Conservation (phyloP, 1,140 invertebrate genomes). For the Brachionus rotundiformis region DNA sequence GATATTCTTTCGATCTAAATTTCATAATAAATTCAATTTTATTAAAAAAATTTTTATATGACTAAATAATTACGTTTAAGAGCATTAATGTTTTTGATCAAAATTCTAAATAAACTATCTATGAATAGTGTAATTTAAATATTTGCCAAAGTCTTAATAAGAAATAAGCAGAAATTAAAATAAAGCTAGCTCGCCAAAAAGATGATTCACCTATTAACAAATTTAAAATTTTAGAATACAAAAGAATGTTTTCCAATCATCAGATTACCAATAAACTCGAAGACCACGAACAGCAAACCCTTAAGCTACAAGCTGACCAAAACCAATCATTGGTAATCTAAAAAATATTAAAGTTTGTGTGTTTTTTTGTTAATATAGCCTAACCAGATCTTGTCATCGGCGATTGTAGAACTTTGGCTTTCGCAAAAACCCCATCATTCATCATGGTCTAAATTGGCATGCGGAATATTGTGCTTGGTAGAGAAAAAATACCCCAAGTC, state of each 20-base stretch:
- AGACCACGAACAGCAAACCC: neutral
- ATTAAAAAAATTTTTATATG: neutral
- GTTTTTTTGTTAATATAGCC: neutral
- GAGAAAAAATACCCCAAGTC: neutral
- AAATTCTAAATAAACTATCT: neutral
- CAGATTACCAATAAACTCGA: neutral
- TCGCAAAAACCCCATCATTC: neutral
- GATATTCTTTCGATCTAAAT: neutral
- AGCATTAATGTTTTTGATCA: neutral
- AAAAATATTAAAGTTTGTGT: neutral
- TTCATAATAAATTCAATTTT: neutral
- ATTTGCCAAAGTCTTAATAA: neutral
- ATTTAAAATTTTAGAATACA: neutral
- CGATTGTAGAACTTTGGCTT: conserved; percentile 11
- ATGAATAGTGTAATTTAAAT: neutral
- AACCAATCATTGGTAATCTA: neutral
- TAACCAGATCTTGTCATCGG: neutral
- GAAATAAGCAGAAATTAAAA: neutral
- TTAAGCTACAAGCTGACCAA: neutral
- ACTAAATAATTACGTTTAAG: neutral
- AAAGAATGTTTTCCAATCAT: neutral
- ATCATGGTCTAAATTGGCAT: neutral
- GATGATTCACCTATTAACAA: neutral
- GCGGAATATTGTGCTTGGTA: neutral
- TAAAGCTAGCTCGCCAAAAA: neutral